Percentiles rank a stretch among this genome's conserved stretches.
phyloP scores from a whole-genome alignment of 2,113 vertebrate species.

The Lampris megalopsis region DNA sequence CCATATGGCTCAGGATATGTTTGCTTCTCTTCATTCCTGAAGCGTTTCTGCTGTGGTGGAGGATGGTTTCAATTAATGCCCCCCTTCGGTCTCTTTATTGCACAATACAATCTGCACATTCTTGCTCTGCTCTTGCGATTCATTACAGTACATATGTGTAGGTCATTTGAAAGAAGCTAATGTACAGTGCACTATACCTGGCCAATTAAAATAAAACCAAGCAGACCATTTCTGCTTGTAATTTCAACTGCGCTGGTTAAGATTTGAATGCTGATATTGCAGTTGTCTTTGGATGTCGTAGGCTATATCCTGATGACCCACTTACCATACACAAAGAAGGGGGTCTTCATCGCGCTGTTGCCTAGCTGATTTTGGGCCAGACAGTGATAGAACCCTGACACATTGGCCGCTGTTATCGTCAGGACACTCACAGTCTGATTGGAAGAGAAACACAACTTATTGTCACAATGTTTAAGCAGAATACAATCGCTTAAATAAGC shows the following conservation, averaged over 20 bases:
- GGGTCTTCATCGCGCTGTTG: slow-evolving; percentile 60
- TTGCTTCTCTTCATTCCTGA: slow-evolving; percentile 62
- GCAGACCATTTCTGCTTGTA: slow-evolving; percentile 16
- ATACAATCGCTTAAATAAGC: neutral
- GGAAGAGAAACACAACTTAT: slow-evolving; percentile 8
- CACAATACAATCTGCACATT: slow-evolving; percentile 73
- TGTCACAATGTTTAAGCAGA: slow-evolving; percentile 12
- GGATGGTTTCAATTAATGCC: slow-evolving; percentile 81
- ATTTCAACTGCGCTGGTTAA: neutral
- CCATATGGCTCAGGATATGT: slow-evolving; percentile 71
- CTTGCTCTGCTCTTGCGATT: slow-evolving; percentile 55
- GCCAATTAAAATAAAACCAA: slow-evolving; percentile 28
- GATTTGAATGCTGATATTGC: slow-evolving; percentile 4
- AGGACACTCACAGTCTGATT: slow-evolving; percentile 85
- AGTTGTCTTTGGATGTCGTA: neutral
- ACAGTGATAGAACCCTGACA: slow-evolving; percentile 86
- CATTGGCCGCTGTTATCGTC: slow-evolving; percentile 63
- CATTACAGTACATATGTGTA: slow-evolving; percentile 52
- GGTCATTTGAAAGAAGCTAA: slow-evolving; percentile 41
- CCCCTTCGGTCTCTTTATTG: slow-evolving; percentile 71
- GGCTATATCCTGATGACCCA: slow-evolving; percentile 13
- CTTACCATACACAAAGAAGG: slow-evolving; percentile 89
- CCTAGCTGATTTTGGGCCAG: slow-evolving; percentile 81
- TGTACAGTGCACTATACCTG: slow-evolving; percentile 12
- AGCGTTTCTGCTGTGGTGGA: slow-evolving; percentile 59